These are phyloP conservation scores for Ctena decussata DNA, from an alignment of 2,888 invertebrate species.

Conservation along the genomic window DNA sequence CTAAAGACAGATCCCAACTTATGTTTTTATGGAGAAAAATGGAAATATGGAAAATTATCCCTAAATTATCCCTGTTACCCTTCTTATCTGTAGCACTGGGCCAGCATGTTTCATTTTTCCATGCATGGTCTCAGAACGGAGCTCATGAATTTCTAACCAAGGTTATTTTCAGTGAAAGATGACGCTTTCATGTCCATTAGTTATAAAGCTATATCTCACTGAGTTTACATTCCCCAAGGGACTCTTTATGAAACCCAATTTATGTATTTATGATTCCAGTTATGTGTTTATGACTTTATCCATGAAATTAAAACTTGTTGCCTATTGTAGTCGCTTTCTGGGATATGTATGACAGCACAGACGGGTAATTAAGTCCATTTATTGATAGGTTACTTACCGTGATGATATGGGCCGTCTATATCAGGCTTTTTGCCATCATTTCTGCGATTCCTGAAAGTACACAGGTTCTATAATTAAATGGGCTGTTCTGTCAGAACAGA, in stretches of 20 bases:
- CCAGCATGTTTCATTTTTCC: too few relatives aligned
- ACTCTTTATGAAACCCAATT: background rate
- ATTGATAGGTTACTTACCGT: conserved; percentile 51
- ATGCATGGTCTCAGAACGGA: too few relatives aligned
- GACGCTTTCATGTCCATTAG: background rate
- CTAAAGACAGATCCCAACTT: too few relatives aligned
- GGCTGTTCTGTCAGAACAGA: too few relatives aligned
- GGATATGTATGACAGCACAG: background rate
- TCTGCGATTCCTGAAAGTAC: conserved; percentile 47
- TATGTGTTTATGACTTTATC: background rate
- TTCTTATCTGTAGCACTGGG: too few relatives aligned
- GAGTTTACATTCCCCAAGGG: background rate
- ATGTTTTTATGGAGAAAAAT: too few relatives aligned
- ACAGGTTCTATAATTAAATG: too few relatives aligned
- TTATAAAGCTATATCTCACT: background rate
- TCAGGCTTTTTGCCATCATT: conserved; percentile 62
- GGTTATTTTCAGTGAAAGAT: too few relatives aligned
- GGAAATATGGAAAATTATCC: too few relatives aligned
- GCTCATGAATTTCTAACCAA: too few relatives aligned
- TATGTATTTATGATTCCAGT: background rate
- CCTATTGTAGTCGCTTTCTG: background rate
- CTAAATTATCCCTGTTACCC: too few relatives aligned
- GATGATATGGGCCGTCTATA: conserved; percentile 66
- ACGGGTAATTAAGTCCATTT: background rate
- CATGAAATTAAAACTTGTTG: background rate